Base-by-base conservation (phyloP, 2,888 invertebrate species). In the Melanostoma mellinum region DNA sequence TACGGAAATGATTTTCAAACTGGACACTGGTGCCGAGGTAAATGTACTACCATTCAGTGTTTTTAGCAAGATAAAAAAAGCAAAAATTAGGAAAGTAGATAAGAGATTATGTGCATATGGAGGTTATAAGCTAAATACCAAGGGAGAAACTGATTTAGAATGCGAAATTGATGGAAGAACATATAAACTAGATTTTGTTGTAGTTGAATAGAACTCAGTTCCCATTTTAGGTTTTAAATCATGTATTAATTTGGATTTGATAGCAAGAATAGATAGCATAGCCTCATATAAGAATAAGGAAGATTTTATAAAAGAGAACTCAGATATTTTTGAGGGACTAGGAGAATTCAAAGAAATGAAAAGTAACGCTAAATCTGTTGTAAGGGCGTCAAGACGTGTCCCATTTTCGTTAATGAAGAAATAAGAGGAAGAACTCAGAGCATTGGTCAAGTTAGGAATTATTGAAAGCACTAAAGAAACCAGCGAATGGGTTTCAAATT, bases 191-290 rank as follows among this genome's bases (percentile, higher is more conserved):
- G 35, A 36, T 48, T 63, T 63, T 63, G 48, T 48, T 48, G 36
- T 46, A 2, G 61, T 63, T 46, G 30, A 63, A 36, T 20, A 46
- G 30, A 40, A 65, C 36, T 65, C 61, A 35, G 48, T 50, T 32
- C 65, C 72, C 58, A 52, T 78, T 36, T 56, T 72, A 78, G 72
- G 78, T 3, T 63, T 78, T n/a, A 30, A 71, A 40, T 52, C 40
- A 33, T 77, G 77, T 10, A 48, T 63, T 20, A n/a, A 48, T 35
- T 63, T 71, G 9, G 48, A 35, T 1, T 58, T 77, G 46, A 38
- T 77, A 20, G 30, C 63, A 32, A 53, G 32, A 20, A 73, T 55
- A 48, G 38, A 73, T 44, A 56, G 46, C 20, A 30, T 74, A 35
- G 35, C 4, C 5, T 53, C 33, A 5, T 35, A 35, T 53, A 9